A percentile compares a stretch with the other conserved stretches of the same genome.
These are phyloP conservation scores for Drosophila albomicans DNA, from an alignment of 1,140 invertebrate species.

Conservation along the genomic window DNA sequence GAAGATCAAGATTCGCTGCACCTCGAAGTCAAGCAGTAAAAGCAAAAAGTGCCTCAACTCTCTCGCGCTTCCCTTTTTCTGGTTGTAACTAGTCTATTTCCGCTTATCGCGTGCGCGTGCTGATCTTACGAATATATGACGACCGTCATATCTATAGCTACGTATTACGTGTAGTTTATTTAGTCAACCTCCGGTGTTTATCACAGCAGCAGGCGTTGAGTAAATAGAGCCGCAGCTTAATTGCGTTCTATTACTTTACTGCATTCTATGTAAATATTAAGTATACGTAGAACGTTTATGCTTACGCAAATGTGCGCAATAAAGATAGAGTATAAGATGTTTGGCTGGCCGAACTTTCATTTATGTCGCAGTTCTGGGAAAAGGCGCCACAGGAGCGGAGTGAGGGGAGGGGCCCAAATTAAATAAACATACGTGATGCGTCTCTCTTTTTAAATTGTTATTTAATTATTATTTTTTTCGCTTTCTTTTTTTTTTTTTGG, in stretches of 20 bases:
- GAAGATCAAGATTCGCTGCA: constrained; percentile 55
- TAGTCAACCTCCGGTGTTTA: constrained; percentile 23
- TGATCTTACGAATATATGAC: constrained; percentile 24
- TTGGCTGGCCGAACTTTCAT: not conserved
- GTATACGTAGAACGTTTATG: not conserved
- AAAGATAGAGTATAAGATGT: constrained; percentile 6
- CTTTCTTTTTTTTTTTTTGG: constrained; percentile 72
- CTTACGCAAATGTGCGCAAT: constrained; percentile 25
- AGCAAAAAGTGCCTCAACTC: too few relatives aligned
- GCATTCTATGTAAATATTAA: constrained; percentile 10
- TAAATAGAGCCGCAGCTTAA: constrained; percentile 24
- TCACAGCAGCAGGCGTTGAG: constrained; percentile 10
- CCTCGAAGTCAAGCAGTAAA: constrained; percentile 48
- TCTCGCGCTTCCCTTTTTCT: not conserved
- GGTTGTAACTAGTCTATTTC: not conserved
- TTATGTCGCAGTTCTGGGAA: not conserved
- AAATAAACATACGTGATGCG: not conserved
- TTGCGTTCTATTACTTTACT: constrained; percentile 24
- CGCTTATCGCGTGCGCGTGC: constrained; percentile 23
- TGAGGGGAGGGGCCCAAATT: not conserved
- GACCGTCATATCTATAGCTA: constrained; percentile 12
- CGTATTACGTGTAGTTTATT: constrained; percentile 10
- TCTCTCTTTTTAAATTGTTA: constrained; percentile 74
- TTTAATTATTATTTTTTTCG: constrained; percentile 82
- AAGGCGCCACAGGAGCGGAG: not conserved